Conservation (phyloP, 2,888 invertebrate genomes). For the Macrosiphum euphorbiae region DNA sequence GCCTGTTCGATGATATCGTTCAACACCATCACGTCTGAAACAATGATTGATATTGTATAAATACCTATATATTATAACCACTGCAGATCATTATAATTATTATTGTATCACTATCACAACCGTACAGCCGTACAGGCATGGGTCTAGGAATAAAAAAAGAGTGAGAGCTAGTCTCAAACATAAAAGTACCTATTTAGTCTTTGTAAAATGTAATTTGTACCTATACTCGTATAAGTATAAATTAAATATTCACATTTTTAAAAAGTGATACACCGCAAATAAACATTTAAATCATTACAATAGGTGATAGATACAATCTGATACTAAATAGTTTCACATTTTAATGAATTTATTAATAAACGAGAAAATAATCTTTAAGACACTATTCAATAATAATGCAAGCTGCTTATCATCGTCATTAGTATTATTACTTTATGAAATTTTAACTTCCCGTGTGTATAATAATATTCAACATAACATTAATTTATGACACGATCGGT, state of each 20-base stretch:
- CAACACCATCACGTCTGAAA: conserved; percentile 94
- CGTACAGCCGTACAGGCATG: neutral
- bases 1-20: conserved; percentile 98
- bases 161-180: neutral
- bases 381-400: neutral
- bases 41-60: neutral
- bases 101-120: neutral
- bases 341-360: neutral
- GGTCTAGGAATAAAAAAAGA: neutral
- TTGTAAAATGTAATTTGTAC: no score
- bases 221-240: neutral
- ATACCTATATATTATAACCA: neutral
- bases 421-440: neutral
- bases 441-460: neutral
- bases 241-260: neutral
- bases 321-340: neutral
- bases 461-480: neutral
- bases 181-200: no score
- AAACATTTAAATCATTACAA: neutral
- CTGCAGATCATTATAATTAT: neutral
- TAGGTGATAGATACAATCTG: neutral
- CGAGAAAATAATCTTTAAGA: neutral
- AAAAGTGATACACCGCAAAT: neutral
- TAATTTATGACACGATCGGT: neutral
- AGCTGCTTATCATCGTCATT: no score